Evolutionary conservation across 1,140 invertebrate species (phyloP).

Genomic region (Anadara kagoshimensis): DNA sequence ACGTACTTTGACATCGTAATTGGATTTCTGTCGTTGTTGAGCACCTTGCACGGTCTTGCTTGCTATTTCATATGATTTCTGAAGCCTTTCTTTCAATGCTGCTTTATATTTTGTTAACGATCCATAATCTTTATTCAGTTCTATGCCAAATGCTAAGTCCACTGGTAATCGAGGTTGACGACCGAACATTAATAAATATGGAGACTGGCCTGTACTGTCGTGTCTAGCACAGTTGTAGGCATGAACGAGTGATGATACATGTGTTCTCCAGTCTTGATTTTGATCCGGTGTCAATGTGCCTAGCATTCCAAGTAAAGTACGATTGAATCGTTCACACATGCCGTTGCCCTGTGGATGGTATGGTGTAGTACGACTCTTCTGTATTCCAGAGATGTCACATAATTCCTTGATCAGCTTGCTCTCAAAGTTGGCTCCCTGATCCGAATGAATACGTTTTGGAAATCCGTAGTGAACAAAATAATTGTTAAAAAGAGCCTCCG

Average conservation of each 20-base stretch:
- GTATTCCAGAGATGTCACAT: constrained; percentile 9
- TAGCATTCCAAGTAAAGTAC: constrained; percentile 35
- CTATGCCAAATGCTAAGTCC: too few relatives aligned
- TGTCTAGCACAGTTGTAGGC: constrained; percentile 40
- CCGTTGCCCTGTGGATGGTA: constrained; percentile 12
- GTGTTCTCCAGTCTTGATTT: constrained; percentile 32
- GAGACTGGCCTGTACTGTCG: constrained; percentile 29
- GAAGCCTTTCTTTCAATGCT: too few relatives aligned
- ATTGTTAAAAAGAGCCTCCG: not conserved
- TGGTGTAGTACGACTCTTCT: constrained; percentile 10
- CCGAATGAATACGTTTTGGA: constrained; percentile 17
- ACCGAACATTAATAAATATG: constrained; percentile 42
- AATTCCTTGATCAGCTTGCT: constrained; percentile 25
- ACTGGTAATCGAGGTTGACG: constrained; percentile 23
- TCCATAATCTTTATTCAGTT: too few relatives aligned
- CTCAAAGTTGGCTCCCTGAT: constrained; percentile 31
- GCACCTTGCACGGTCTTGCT: too few relatives aligned
- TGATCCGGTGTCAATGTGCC: constrained; percentile 27
- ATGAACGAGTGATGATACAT: constrained; percentile 29
- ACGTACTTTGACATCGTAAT: too few relatives aligned
- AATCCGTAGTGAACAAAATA: not conserved
- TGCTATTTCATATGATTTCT: too few relatives aligned
- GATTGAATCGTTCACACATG: constrained; percentile 17
- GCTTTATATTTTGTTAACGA: too few relatives aligned
- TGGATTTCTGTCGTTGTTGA: too few relatives aligned